phyloP scores from a whole-genome alignment of 2,797 vertebrate species.

The Darevskia nairensis region DNA sequence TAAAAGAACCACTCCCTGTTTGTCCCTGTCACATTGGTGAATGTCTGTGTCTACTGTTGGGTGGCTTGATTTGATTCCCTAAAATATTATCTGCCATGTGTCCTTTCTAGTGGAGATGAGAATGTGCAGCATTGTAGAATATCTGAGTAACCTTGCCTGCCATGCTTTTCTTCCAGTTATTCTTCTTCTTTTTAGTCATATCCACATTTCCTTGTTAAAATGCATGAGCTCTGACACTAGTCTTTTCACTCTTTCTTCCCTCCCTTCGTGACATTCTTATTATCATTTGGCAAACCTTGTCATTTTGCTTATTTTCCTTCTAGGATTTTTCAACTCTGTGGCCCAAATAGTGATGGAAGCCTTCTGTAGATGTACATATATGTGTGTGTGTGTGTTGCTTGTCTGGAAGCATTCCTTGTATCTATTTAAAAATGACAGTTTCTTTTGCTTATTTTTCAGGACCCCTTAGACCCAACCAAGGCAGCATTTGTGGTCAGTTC shows the following conservation, averaged over 20 bases:
- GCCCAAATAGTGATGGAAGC: not conserved
- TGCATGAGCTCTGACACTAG: not conserved
- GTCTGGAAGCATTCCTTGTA: not conserved
- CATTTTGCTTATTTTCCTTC: not conserved
- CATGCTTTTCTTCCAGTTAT: not conserved
- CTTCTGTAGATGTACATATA: not conserved
- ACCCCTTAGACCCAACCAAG: slow-evolving; percentile 87
- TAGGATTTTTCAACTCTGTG: not conserved
- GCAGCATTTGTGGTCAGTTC: slow-evolving; percentile 95
- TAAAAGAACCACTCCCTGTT: not conserved
- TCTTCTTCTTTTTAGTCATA: not conserved
- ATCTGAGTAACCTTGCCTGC: not conserved
- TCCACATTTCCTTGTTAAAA: not conserved
- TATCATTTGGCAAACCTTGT: not conserved
- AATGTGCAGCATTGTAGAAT: not conserved
- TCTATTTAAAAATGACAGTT: not conserved
- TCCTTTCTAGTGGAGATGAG: not conserved
- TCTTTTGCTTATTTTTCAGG: slow-evolving; percentile 78
- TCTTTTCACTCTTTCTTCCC: not conserved
- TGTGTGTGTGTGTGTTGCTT: not conserved
- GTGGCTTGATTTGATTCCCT: not conserved
- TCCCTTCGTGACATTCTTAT: not conserved
- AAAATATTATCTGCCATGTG: not conserved
- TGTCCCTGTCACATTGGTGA: not conserved
- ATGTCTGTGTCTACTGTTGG: not conserved